Percentiles rank a stretch among this genome's conserved stretches.
Conservation (phyloP, 2,888 invertebrate species). For the Himalopsyche tibetana region DNA sequence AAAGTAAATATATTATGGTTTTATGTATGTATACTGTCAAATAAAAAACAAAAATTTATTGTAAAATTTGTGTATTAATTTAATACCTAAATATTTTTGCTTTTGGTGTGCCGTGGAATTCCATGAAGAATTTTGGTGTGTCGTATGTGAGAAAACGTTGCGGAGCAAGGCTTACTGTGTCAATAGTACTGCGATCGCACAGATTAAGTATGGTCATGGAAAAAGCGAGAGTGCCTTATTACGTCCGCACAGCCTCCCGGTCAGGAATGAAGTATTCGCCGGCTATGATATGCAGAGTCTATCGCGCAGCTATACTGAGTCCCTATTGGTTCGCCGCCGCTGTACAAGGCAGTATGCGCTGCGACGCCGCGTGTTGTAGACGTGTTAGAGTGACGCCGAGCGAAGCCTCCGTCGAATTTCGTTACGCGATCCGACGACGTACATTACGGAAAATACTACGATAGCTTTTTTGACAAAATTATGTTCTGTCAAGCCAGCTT, state of each 20-base stretch:
- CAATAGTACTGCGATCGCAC: background rate
- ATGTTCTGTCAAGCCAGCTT: background rate
- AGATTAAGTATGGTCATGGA: background rate
- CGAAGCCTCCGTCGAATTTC: constrained; percentile 1
- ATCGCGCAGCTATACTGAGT: constrained; percentile 48
- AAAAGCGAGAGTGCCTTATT: constrained; percentile 33
- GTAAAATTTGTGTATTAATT: too few species aligned
- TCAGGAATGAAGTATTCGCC: constrained; percentile 9
- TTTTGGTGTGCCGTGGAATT: too few species aligned
- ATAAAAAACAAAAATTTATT: too few species aligned
- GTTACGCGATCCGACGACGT: constrained; percentile 22
- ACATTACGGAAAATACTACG: constrained; percentile 12
- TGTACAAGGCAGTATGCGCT: constrained; percentile 54
- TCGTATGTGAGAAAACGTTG: too few species aligned
- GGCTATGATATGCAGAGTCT: constrained; percentile 8
- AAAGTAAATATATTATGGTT: too few species aligned
- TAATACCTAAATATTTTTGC: too few species aligned
- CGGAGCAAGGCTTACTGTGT: too few species aligned
- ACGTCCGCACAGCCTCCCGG: constrained; percentile 3
- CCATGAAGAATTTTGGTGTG: too few species aligned
- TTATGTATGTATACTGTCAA: too few species aligned
- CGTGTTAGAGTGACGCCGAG: constrained; percentile 38
- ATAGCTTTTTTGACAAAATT: background rate
- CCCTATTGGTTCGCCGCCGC: constrained; percentile 4
- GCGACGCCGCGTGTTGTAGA: constrained; percentile 47